phyloP scores from a whole-genome alignment of 2,113 vertebrate species.

The Gopherus evgoodei region DNA sequence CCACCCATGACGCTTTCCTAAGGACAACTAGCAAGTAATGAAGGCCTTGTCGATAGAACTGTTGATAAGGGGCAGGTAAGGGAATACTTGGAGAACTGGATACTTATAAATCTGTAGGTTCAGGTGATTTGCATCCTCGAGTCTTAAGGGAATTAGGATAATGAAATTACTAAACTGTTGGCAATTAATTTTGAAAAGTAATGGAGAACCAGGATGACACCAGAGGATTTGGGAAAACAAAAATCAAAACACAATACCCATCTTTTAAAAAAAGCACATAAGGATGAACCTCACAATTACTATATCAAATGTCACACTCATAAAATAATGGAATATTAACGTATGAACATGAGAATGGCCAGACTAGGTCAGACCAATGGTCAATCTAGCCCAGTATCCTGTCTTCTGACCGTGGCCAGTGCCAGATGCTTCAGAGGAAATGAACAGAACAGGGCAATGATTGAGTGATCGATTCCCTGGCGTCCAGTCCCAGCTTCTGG shows the following conservation, averaged over 20 bases:
- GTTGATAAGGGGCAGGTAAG: not conserved
- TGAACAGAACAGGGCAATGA: not conserved
- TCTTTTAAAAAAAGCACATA: not conserved
- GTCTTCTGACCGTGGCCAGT: not conserved
- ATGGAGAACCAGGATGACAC: not conserved
- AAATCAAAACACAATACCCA: not conserved
- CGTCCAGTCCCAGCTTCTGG: not conserved
- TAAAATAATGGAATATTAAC: not conserved
- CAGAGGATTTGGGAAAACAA: fast-evolving
- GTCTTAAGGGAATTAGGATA: not conserved
- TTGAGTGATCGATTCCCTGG: not conserved
- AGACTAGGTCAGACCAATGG: not conserved
- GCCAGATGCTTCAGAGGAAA: not conserved
- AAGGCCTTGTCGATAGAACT: not conserved
- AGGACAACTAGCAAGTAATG: not conserved
- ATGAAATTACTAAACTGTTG: not conserved
- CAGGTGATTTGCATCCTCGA: not conserved
- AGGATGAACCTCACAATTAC: not conserved
- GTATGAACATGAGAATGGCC: not conserved
- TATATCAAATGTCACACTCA: not conserved
- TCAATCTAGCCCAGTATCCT: not conserved
- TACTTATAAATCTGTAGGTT: not conserved
- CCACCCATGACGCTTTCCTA: not conserved
- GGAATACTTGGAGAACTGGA: not conserved
- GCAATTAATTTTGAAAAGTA: not conserved